Conservation (phyloP, 2,113 vertebrate species). For the Ochotona princeps region DNA sequence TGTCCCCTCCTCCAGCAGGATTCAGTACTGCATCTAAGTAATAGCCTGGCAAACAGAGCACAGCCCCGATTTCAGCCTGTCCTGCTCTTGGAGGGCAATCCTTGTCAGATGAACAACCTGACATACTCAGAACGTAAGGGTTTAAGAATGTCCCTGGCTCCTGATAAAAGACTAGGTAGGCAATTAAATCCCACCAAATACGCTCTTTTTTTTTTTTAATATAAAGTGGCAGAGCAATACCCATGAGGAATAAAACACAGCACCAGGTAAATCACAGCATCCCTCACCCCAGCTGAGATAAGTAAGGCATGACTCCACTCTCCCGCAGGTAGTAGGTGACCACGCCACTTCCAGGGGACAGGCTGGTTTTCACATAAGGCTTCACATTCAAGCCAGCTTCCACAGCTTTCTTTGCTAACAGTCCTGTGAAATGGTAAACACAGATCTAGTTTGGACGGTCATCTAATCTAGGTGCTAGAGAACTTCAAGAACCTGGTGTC, state of each 20-base stretch:
- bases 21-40: background rate
- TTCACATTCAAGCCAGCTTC: constrained; percentile 93
- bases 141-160: background rate
- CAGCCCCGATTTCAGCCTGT: background rate
- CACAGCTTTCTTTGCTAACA: constrained; percentile 96
- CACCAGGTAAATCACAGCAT: background rate
- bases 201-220: too few relatives aligned
- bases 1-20: background rate
- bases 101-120: background rate
- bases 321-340: constrained; percentile 97
- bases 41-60: too few relatives aligned
- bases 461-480: background rate
- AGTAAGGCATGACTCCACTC: constrained; percentile 96
- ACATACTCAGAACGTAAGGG: background rate
- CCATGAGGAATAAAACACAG: background rate
- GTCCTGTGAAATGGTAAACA: constrained; percentile 85
- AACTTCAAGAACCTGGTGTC: background rate
- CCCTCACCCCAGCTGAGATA: constrained; percentile 91
- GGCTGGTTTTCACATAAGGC: constrained; percentile 97
- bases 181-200: background rate
- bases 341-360: constrained; percentile 98
- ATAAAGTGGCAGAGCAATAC: background rate
- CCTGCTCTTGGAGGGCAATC: background rate
- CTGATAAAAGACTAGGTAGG: background rate
- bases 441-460: background rate